Base-by-base conservation (phyloP, 2,113 vertebrate species). In the Collichthys lucidus region DNA sequence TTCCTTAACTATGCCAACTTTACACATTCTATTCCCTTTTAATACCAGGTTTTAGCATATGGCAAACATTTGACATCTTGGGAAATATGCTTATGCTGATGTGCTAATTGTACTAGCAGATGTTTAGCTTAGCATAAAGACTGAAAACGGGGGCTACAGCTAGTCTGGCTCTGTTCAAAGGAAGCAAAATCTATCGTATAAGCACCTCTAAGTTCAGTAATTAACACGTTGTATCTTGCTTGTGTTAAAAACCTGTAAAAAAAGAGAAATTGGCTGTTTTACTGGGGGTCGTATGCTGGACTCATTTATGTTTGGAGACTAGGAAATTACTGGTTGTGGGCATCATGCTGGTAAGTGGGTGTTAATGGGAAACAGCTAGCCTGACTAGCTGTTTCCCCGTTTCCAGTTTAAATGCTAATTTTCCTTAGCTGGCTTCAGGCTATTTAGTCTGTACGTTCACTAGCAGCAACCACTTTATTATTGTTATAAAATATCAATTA, bases 21-120 rank as follows among this genome's bases (percentile, higher is more conserved):
- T 63, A 80, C 62, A 83, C 12, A n/a, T 55, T 52, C 12, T 56
- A 56, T 75, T 81, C 22, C 31, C 55, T 60, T 71, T 57, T 40
- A 83, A 76, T 20, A 70, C 46, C 64, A 74, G 47, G 12, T 50
- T 66, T 71, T 49, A 74, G 16, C 19, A 55, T 46, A 40, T 77
- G 68, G 24, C 24, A 69, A 59, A 50, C 0, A 11, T 49, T 49
- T 75, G 47, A 47, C 76, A 50, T 53, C 53, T 71, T 83, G 70
- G 65, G 62, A 81, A 79, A 62, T 24, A 40, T 5, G 1, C n/a
- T 65, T 53, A 19, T 40, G 35, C 35, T 40, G 9, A 40, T 40
- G 9, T 40, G 35, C 7, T 9, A 8, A 40, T 8, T 8, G 35
- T 40, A 40, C 35, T 40, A 9, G 35, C 35, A 40, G 10, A 20